Conservation (phyloP, 2,888 invertebrate genomes). For the Dolichomitus sp. region DNA sequence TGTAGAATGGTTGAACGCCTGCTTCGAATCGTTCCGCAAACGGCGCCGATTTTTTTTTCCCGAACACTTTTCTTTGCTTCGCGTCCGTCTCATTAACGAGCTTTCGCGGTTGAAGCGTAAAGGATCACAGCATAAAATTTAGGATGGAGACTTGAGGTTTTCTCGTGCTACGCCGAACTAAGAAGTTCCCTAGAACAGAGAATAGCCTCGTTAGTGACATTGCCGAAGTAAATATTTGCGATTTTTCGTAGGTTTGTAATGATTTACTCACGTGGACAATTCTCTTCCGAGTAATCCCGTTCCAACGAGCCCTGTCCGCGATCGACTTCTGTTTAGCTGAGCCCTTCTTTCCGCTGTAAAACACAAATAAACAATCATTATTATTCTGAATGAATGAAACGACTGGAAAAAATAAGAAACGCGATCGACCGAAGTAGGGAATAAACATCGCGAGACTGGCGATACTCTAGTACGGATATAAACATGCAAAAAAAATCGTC, state of each 20-base stretch:
- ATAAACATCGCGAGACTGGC: slow-evolving; percentile 25
- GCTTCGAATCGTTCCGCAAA: slow-evolving; percentile 30
- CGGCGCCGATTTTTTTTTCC: slow-evolving; percentile 1
- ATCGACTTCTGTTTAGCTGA: slow-evolving; percentile 95
- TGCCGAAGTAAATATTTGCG: background rate
- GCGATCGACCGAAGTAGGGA: slow-evolving; percentile 1
- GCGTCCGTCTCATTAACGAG: slow-evolving; percentile 48
- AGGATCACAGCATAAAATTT: slow-evolving; percentile 83
- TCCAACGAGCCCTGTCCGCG: slow-evolving; percentile 92
- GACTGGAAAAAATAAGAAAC: background rate
- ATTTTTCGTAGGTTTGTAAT: background rate
- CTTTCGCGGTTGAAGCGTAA: slow-evolving; percentile 71
- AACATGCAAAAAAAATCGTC: slow-evolving; percentile 51
- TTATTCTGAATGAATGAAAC: background rate
- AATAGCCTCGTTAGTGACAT: slow-evolving; percentile 25
- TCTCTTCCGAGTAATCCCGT: slow-evolving; percentile 89
- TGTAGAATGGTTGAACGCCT: slow-evolving; percentile 17
- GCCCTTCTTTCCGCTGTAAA: slow-evolving; percentile 95
- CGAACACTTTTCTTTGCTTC: slow-evolving; percentile 23
- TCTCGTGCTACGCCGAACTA: slow-evolving; percentile 84
- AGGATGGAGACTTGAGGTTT: slow-evolving; percentile 79
- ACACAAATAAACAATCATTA: slow-evolving; percentile 31
- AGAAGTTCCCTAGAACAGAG: slow-evolving; percentile 84
- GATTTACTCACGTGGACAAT: slow-evolving; percentile 89
- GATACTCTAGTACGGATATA: slow-evolving; percentile 17